phyloP scores from a whole-genome alignment of 1,140 invertebrate species.

The Diploscapter pachys region DNA sequence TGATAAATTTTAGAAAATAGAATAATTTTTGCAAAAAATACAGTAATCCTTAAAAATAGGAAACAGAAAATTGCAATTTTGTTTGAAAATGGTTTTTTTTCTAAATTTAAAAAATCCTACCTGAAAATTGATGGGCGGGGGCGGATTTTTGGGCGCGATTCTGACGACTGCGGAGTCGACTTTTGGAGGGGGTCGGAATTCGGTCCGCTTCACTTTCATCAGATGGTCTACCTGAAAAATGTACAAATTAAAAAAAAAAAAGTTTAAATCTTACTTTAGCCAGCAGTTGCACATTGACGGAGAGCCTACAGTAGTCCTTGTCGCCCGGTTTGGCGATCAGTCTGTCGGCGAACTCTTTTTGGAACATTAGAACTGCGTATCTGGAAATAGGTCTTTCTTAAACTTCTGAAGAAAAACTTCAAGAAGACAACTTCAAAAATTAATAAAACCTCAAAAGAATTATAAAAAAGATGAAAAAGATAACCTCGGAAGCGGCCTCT shows the following conservation, averaged over 20 bases:
- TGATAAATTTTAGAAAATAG: background rate
- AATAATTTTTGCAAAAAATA: no score
- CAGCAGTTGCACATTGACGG: constrained; percentile 91
- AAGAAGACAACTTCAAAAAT: background rate
- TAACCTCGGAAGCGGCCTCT: constrained; percentile 68
- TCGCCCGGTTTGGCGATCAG: constrained; percentile 94
- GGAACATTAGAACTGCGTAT: constrained; percentile 97
- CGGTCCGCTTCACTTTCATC: constrained; percentile 94
- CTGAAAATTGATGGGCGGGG: constrained; percentile 88
- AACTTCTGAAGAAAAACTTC: no score
- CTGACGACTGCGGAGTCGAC: constrained; percentile 97
- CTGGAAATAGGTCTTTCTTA: constrained; percentile 55
- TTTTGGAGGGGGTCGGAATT: constrained; percentile 93
- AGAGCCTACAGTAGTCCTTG: constrained; percentile 92
- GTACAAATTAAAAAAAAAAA: background rate
- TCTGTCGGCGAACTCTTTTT: constrained; percentile 94
- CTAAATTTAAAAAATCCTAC: constrained; percentile 57
- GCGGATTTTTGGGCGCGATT: constrained; percentile 91
- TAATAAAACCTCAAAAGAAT: background rate
- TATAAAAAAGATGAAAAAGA: background rate
- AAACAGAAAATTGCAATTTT: no score
- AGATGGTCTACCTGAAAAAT: constrained; percentile 73
- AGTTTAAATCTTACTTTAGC: constrained; percentile 67
- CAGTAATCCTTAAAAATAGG: no score
- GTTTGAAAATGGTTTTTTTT: background rate